Evolutionary conservation across 35 echinoderm and acorn worm genomes (phyloP), one percentile per base, ranked within the genome.

Genomic region (Ophiothrix spiculata): DNA sequence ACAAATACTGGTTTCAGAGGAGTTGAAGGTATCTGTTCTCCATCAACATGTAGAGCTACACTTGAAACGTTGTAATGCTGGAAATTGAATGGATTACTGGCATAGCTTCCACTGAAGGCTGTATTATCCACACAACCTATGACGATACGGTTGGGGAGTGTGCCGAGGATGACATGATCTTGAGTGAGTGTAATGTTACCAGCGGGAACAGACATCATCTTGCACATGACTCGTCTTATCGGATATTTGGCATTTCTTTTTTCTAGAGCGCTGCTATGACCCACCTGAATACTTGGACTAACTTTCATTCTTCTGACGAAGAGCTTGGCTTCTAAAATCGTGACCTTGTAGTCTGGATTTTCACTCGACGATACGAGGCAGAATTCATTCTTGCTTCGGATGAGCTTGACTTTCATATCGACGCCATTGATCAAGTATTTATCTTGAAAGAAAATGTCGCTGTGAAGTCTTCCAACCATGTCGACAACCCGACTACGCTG

Each of bases 361-460:
- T 79, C 78, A 38, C 39, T 37, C 31, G 35, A 31, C 23, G 86
- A 88, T 41, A 86, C 85, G 37, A 91, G 37, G 79, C 82, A 85
- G 74, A 90, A 91, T 39, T 39, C 39, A 35, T 80, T 56, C 32
- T 86, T 87, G 35, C 90, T 87, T 1, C 78, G 15, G 25, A 81
- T 86, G 0, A 91, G 77, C 45, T 91, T 91, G 10, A 91, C 13
- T 46, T 87, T 86, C 42, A 91, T 0, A 36, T 81, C 74, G 0
- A 91, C 90, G 29, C 84, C 91, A 41, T 85, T 93, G 0, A 93
- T 40, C 45, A 93, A 36, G 35, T 89, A 79, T 37, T 77, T 79
- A 34, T 88, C 49, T 74, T 89, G 87, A 75, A 93, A 93, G 75
- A 89, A 89, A 32, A 93, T 93, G 56, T 93, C 87, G 63, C 91